Percentiles rank a stretch among this genome's conserved stretches.
Evolutionary conservation across 1,140 invertebrate species (phyloP).

Genomic region (Ptiloglossa arizonensis): DNA sequence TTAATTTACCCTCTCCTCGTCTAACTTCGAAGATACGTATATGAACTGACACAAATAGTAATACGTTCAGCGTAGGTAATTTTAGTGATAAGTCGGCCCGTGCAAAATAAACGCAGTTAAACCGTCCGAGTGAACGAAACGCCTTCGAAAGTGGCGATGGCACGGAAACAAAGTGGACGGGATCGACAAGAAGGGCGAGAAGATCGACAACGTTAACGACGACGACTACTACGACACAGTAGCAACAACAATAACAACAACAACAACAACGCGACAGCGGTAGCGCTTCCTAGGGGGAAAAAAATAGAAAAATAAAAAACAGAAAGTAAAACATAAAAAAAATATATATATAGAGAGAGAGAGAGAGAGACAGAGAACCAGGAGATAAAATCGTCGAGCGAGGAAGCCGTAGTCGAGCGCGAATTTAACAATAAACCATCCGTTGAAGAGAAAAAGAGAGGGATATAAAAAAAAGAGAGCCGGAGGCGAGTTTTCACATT

Average conservation of each 20-base stretch:
- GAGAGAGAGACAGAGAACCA: background rate
- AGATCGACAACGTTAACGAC: constrained; percentile 36
- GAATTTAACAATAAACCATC: constrained; percentile 67
- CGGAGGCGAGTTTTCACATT: constrained; percentile 71
- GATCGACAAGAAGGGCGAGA: constrained; percentile 22
- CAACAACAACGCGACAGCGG: constrained; percentile 8
- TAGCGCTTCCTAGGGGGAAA: constrained; percentile 10
- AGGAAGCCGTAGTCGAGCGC: constrained; percentile 62
- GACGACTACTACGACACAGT: no score
- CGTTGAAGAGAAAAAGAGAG: constrained; percentile 24
- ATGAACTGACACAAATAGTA: no score
- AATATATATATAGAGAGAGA: background rate
- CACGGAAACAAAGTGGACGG: constrained; percentile 13
- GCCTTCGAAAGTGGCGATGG: constrained; percentile 42
- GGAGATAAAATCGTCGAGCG: constrained; percentile 61
- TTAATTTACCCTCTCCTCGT: no score
- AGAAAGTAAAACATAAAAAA: background rate
- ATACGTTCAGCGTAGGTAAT: no score
- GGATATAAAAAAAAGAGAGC: constrained; percentile 43
- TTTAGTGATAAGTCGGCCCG: constrained; percentile 36
- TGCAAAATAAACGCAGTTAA: constrained; percentile 58
- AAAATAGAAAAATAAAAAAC: background rate
- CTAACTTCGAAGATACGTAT: no score
- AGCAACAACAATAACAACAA: background rate
- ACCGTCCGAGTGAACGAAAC: constrained; percentile 69